Evolutionary conservation across 2,797 vertebrate species (phyloP).

Genomic region (Centropyge bicolor): DNA sequence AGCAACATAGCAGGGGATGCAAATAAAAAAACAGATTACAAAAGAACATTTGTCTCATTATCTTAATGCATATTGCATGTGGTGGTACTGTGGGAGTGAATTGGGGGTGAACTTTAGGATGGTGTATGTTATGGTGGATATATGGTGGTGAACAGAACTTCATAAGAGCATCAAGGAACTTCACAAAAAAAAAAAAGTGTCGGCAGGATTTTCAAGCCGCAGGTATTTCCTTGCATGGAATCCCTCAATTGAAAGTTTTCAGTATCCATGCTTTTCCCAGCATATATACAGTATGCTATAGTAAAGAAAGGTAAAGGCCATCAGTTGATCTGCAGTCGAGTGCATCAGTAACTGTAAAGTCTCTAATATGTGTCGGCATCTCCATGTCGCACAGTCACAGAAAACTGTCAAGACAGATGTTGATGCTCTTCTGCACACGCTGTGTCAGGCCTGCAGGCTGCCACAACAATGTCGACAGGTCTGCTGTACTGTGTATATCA

Average conservation of each 20-base stretch:
- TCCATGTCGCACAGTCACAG: background rate
- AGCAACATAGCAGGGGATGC: slow-evolving; percentile 72
- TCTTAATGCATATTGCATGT: slow-evolving; percentile 75
- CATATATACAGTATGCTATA: background rate
- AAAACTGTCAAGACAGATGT: background rate
- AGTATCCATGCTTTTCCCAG: background rate
- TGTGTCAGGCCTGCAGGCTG: background rate
- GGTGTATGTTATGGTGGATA: slow-evolving; percentile 22
- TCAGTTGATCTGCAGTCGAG: background rate
- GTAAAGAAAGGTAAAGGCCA: background rate
- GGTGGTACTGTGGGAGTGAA: slow-evolving; percentile 61
- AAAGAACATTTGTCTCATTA: slow-evolving; percentile 81
- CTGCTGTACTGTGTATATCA: background rate
- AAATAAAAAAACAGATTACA: slow-evolving; percentile 74
- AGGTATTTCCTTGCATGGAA: background rate
- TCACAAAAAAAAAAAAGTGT: slow-evolving; percentile 10
- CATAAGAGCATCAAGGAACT: slow-evolving; percentile 7
- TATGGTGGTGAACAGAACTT: slow-evolving; percentile 17
- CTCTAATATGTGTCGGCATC: background rate
- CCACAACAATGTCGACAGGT: background rate
- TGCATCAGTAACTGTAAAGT: background rate
- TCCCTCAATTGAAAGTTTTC: background rate
- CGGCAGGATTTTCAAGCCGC: background rate
- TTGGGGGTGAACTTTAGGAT: slow-evolving; percentile 57
- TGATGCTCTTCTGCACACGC: background rate